Conservation (phyloP, 2,113 vertebrate genomes). For the Oncorhynchus nerka region DNA sequence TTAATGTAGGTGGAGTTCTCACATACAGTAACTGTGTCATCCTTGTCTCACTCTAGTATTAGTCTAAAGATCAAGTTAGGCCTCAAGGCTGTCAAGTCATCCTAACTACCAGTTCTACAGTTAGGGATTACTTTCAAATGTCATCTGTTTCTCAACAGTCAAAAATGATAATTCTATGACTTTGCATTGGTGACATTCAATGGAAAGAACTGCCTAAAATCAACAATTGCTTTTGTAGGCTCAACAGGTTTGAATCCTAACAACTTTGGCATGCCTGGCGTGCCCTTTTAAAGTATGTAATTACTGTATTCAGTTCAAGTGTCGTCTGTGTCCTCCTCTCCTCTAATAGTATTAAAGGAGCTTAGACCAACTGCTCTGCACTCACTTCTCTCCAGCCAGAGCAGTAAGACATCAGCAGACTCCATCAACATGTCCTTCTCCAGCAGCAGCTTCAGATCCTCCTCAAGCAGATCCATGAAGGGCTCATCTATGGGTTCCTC, state of each 20-base stretch:
- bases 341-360: constrained; percentile 26
- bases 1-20: too few species aligned
- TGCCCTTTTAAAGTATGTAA: not conserved
- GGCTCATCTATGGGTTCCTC: not conserved
- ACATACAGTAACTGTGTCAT: too few species aligned
- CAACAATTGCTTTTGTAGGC: not conserved
- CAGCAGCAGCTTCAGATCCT: not conserved
- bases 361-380: not conserved
- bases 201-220: too few species aligned
- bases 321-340: not conserved
- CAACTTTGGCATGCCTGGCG: not conserved
- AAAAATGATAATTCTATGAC: too few species aligned
- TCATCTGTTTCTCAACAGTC: too few species aligned
- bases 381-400: constrained; percentile 20
- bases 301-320: not conserved
- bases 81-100: too few species aligned
- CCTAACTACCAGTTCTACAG: too few species aligned
- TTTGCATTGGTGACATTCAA: too few species aligned
- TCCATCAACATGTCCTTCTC: constrained; percentile 16
- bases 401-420: constrained; percentile 2
- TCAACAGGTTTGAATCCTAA: not conserved
- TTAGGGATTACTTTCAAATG: too few species aligned
- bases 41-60: too few species aligned
- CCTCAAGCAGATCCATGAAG: constrained; percentile 17
- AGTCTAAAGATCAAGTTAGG: too few species aligned